These are phyloP conservation scores for Aspidoscelis tigris DNA, from an alignment of 2,113 vertebrate genomes.

Conservation along the genomic window DNA sequence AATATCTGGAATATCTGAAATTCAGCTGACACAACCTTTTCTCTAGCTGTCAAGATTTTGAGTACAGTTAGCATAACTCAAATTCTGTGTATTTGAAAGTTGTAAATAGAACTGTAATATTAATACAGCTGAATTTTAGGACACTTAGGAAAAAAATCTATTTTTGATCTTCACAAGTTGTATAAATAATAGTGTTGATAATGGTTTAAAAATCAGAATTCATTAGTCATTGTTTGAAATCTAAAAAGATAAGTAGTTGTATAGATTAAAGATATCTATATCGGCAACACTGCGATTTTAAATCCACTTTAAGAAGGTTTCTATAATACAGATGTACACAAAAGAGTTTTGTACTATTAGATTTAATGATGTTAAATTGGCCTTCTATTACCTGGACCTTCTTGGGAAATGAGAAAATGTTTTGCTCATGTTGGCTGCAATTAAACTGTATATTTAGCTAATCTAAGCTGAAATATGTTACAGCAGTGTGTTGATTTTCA, in stretches of 20 bases:
- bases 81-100: constrained; percentile 37
- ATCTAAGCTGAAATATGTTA: constrained; percentile 25
- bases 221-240: constrained; percentile 20
- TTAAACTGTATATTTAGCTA: constrained; percentile 11
- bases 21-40: not conserved
- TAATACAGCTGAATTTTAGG: not conserved
- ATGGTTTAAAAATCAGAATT: constrained; percentile 21
- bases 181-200: constrained; percentile 36
- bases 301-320: constrained; percentile 4
- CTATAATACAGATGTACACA: not conserved
- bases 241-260: not conserved
- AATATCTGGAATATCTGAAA: not conserved
- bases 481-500: constrained; percentile 5
- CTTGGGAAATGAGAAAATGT: not conserved
- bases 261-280: constrained; percentile 47
- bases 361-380: constrained; percentile 26
- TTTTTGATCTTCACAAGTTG: constrained; percentile 24
- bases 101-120: constrained; percentile 22
- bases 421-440: not conserved
- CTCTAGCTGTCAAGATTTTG: not conserved
- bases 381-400: constrained; percentile 29
- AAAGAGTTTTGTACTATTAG: constrained; percentile 16
- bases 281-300: constrained; percentile 36
- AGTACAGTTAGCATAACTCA: constrained; percentile 14
- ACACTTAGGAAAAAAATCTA: not conserved